These are phyloP conservation scores for Sapayoa aenigma DNA, from an alignment of 2,113 vertebrate species.

Conservation along the genomic window DNA sequence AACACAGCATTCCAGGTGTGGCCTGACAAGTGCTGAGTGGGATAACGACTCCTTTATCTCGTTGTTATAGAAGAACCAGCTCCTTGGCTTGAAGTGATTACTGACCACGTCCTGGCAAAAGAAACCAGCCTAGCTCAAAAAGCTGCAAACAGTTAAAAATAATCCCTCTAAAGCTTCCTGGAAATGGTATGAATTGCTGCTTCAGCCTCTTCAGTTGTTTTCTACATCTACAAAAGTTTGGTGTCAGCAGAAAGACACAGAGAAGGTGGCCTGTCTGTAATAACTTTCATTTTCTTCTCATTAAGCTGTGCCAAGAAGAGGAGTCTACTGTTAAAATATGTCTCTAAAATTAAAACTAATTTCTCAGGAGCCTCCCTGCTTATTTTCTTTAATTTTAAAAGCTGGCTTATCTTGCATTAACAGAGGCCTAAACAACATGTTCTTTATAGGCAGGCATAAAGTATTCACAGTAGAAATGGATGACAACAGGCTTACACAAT, in stretches of 20 bases:
- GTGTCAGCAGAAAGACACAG: neutral
- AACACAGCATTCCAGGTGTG: neutral
- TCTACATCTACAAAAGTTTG: neutral
- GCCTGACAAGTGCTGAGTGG: neutral
- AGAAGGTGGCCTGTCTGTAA: neutral
- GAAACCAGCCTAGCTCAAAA: neutral
- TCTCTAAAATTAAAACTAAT: neutral
- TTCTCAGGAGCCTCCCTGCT: neutral
- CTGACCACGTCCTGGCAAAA: neutral
- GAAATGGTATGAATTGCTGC: neutral
- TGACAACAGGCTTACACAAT: neutral
- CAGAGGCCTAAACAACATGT: neutral
- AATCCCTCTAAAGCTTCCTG: neutral
- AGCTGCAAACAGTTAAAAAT: neutral
- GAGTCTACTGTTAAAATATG: neutral
- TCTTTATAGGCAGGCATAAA: neutral
- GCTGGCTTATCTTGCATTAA: neutral
- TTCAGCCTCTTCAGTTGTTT: neutral
- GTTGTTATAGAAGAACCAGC: neutral
- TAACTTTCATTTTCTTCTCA: neutral
- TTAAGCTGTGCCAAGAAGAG: neutral
- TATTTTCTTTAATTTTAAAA: neutral
- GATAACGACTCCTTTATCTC: neutral
- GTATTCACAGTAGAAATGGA: neutral
- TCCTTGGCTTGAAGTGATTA: neutral